phyloP scores from a whole-genome alignment of 1,140 invertebrate genomes.

The Littorina saxatilis region DNA sequence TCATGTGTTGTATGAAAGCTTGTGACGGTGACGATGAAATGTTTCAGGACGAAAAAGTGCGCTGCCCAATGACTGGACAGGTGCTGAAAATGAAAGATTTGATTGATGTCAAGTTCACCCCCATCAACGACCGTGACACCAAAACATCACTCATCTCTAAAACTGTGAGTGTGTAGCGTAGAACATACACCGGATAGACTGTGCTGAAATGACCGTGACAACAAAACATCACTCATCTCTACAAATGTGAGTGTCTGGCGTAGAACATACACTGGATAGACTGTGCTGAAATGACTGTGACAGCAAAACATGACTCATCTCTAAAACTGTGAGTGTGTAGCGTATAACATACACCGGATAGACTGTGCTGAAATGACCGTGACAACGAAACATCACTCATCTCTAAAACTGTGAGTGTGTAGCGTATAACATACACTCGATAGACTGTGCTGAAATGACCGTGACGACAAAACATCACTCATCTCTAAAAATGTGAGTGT shows the following conservation, averaged over 20 bases:
- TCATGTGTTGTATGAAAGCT: no score
- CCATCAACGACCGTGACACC: conserved; percentile 82
- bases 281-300: conserved; percentile 81
- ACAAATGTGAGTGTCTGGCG: no score
- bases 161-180: conserved; percentile 59
- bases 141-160: conserved; percentile 79
- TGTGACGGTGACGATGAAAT: no score
- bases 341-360: not conserved
- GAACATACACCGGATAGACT: no score
- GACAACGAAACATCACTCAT: no score
- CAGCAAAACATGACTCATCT: conserved; percentile 79
- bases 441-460: no score
- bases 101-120: conserved; percentile 94
- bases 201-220: no score
- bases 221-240: no score
- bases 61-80: conserved; percentile 94
- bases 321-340: conserved; percentile 69
- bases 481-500: conserved; percentile 74
- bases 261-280: no score
- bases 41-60: conserved; percentile 84
- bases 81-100: conserved; percentile 94
- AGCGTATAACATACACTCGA: no score
- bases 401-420: no score
- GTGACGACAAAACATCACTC: conserved; percentile 79
- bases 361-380: no score